Base-by-base conservation (phyloP, 2,113 vertebrate species). In the Nothocercus nigrocapillus region DNA sequence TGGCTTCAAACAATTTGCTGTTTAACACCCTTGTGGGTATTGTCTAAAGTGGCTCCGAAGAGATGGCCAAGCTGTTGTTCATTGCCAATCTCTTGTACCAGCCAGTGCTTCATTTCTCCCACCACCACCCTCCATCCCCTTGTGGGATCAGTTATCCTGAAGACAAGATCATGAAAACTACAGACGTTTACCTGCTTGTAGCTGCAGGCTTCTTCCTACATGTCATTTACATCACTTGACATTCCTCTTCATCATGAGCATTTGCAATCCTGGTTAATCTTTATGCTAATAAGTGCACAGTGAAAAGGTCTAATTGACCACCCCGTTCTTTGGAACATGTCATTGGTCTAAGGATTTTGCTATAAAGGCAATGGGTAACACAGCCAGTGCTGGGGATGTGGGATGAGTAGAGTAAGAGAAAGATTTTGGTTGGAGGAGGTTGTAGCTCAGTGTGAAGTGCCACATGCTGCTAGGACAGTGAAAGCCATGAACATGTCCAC, bases 201-300 rank as follows among this genome's bases (percentile, higher is more conserved):
- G 76, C 58, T 44, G 4, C 8, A 40, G 42, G 13, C 42, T 70
- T 62, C 17, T 7, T 64, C 66, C 21, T 45, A 4, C 54, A 2
- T 49, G 61, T 81, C 45, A 18, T 53, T 49, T 74, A 28, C 73
- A 51, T 4, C 28, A 12, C 32, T 62, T 82, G 67, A 72, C 4
- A 6, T 61, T 95, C 5, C 1, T 28, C 63, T 78, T 69, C 34
- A 80, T 51, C 45, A 21, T 12, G 40, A 21, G 76, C 18, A 1
- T 79, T 92, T 92, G 73, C 74, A 86, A 36, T 93, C 81, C 56
- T 16, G 27, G 88, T 78, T 90, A 78, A 89, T 90, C 86, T 62
- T 78, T 84, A 72, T 90, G 61, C 49, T 86, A 84, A 63, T 89
- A 84, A 64, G 51, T 34, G 25, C 56, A 45, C 51, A 40, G 91